Conservation (phyloP, 2,797 vertebrate species). For the Carduelis carduelis region DNA sequence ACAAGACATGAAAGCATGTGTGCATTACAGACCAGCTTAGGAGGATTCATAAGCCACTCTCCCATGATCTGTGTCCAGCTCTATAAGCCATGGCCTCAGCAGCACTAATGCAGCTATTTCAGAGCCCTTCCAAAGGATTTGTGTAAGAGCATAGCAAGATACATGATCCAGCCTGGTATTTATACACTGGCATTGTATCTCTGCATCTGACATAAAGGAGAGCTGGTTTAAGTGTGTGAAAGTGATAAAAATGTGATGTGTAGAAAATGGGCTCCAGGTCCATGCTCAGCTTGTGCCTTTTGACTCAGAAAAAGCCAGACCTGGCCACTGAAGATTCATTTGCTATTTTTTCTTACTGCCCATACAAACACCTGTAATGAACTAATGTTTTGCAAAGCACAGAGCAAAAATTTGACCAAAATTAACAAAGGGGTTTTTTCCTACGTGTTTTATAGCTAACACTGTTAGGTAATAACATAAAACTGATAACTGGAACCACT, state of each 20-base stretch:
- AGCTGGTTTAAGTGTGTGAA: not conserved
- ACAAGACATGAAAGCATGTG: not conserved
- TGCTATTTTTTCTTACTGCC: not conserved
- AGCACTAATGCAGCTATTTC: not conserved
- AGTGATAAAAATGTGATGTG: not conserved
- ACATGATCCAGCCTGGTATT: not conserved
- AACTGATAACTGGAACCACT: not conserved
- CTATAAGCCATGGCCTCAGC: not conserved
- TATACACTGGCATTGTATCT: not conserved
- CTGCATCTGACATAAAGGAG: not conserved
- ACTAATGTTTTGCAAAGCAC: not conserved
- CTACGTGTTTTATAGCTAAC: not conserved
- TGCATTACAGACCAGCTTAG: accelerated
- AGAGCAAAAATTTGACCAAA: not conserved
- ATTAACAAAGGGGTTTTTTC: not conserved
- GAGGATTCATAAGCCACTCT: not conserved
- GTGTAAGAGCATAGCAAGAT: not conserved
- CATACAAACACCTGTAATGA: not conserved
- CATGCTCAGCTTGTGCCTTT: not conserved
- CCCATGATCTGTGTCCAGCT: not conserved
- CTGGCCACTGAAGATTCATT: not conserved
- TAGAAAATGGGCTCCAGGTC: not conserved
- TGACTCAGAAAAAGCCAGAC: not conserved
- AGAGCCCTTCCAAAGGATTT: not conserved
- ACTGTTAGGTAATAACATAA: not conserved